phyloP scores from a whole-genome alignment of 2,113 vertebrate genomes.

The Tachysurus fulvidraco region DNA sequence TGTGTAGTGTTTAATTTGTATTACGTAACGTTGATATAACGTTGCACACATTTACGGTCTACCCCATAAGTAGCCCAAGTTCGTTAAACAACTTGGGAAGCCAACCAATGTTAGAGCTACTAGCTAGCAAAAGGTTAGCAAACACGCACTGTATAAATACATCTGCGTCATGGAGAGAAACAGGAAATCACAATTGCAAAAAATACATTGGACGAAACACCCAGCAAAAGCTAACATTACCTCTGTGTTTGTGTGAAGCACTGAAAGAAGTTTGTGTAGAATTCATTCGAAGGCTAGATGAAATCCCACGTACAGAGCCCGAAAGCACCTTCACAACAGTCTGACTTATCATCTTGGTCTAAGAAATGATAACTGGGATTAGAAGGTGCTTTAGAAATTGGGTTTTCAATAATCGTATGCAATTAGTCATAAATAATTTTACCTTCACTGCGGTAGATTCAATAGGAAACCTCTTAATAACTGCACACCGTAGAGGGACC shows the following conservation, averaged over 20 bases:
- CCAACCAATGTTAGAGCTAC: background rate
- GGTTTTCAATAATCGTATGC: background rate
- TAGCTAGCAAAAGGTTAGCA: background rate
- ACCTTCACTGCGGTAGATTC: background rate
- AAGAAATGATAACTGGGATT: too few relatives aligned
- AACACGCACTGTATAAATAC: background rate
- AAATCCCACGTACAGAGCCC: conserved; percentile 40
- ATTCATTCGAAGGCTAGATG: conserved; percentile 11
- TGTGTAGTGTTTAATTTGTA: background rate
- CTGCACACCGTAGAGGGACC: fast-evolving
- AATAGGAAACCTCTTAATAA: background rate
- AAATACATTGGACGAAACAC: background rate
- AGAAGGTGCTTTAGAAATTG: background rate
- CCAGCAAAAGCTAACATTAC: conserved; percentile 16
- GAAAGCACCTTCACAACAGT: conserved; percentile 46
- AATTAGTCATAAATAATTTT: background rate
- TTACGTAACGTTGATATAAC: background rate
- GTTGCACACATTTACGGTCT: background rate
- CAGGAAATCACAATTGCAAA: background rate
- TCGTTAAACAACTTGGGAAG: background rate
- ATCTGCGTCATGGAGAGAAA: conserved; percentile 40
- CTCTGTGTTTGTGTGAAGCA: conserved; percentile 27
- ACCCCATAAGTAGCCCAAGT: background rate
- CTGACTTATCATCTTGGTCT: conserved; percentile 50
- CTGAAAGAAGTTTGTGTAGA: conserved; percentile 35